Conservation (phyloP, 2,113 vertebrate genomes). For the Prolemur simus region DNA sequence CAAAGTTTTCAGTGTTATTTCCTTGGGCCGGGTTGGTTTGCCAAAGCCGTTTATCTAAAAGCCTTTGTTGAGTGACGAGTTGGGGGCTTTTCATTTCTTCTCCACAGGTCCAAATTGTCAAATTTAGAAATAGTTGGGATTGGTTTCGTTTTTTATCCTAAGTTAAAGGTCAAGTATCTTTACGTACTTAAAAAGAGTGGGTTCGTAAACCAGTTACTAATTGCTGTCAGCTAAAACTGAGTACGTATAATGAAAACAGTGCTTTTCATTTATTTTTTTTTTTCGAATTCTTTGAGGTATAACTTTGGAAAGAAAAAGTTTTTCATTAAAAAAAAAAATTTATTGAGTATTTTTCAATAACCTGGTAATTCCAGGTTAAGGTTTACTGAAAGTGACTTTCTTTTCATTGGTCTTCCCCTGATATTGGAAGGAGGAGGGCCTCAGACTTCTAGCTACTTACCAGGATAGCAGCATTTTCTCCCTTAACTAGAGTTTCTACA, state of each 20-base stretch:
- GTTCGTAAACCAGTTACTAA: background rate
- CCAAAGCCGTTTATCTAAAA: background rate
- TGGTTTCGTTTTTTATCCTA: background rate
- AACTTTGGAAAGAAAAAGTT: background rate
- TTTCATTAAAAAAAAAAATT: background rate
- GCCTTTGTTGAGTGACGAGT: background rate
- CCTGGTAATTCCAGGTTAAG: background rate
- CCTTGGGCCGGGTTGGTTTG: background rate
- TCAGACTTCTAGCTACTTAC: background rate
- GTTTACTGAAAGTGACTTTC: background rate
- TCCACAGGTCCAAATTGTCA: background rate
- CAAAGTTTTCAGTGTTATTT: background rate
- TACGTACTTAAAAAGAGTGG: slow-evolving; percentile 28
- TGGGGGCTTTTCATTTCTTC: background rate
- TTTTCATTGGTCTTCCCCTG: background rate
- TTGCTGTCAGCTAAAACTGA: background rate
- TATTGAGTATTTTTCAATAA: background rate
- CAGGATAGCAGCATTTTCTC: background rate
- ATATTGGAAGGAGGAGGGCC: background rate
- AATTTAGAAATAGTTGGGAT: background rate
- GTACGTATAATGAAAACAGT: background rate
- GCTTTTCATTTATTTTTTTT: background rate
- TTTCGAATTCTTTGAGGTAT: background rate
- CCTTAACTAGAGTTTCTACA: background rate
- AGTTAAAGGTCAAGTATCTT: background rate